Base-by-base conservation (phyloP, 2,797 vertebrate species). In the Odontamblyopus rebecca region DNA sequence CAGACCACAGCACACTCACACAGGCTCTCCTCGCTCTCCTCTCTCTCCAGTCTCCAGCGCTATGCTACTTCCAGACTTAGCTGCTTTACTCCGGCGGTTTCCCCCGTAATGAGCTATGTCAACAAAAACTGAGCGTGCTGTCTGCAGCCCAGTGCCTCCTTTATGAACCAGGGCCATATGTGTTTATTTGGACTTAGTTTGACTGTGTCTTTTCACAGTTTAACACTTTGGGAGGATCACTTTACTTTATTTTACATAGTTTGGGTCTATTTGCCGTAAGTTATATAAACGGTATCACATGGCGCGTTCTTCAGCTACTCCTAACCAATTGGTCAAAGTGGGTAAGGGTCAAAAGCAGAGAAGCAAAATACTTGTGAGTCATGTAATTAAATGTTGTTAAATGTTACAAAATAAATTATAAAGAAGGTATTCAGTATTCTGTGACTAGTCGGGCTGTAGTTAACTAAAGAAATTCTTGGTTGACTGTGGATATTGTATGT, bases 41-140 rank as follows among this genome's bases (percentile, higher is more conserved):
- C 7, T 54, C 23, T 70, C 74, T 75, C 82, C 41, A 23, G 53
- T 26, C 61, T 44, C 12, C 27, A 35, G 56, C 41, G 69, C 15
- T 66, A 53, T 54, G 60, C 60, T 57, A 48, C 44, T 44, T 50
- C 44, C 84, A 79, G 67, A 54, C 78, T 71, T 50, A 66, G 69
- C 71, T 76, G 80, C 57, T 66, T 56, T 61, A 82, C 80, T 80
- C 69, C 3, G 64, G 48, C 67, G 8, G 50, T 62, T 66, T 3
- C 27, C 74, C 68, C 70, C 61, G 51, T 75, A 75, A 77, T 76
- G 53, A 81, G 54, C 64, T 48, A 7, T 72, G 51, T 74, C 79
- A 79, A 83, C 62, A 81, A 41, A 75, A 68, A 50, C 56, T 26
- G 61, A 54, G 63, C 53, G 71, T 75, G 73, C 57, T 74, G 57